These are phyloP conservation scores for Amphipoea lucens DNA, from an alignment of 2,888 invertebrate species.

Conservation along the genomic window DNA sequence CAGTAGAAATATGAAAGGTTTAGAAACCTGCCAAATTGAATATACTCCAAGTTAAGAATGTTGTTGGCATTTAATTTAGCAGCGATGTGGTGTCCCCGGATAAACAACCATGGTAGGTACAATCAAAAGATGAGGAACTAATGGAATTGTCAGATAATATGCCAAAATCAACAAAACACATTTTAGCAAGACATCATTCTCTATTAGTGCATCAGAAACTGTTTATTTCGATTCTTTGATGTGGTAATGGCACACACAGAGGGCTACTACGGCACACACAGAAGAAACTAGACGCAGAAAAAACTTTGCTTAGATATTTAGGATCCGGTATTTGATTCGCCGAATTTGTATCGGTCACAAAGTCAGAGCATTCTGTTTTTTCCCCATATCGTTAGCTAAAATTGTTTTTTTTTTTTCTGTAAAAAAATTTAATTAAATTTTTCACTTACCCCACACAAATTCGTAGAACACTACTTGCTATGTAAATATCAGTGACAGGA, in stretches of 20 bases:
- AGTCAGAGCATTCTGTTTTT: background rate
- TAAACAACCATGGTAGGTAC: background rate
- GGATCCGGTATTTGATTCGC: constrained; percentile 5
- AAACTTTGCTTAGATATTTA: constrained; percentile 3
- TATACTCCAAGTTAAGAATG: background rate
- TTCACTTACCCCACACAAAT: too few species aligned
- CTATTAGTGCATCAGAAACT: constrained; percentile 14
- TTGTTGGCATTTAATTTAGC: constrained; percentile 4
- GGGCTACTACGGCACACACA: background rate
- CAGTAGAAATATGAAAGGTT: background rate
- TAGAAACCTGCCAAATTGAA: background rate
- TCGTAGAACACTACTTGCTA: too few species aligned
- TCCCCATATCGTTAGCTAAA: background rate
- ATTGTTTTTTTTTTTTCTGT: too few species aligned
- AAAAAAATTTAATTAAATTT: too few species aligned
- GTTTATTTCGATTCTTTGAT: constrained; percentile 35
- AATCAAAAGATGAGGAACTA: constrained; percentile 20
- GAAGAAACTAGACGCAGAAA: constrained; percentile 2
- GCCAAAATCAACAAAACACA: constrained; percentile 45
- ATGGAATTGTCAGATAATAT: constrained; percentile 21
- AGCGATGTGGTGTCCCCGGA: background rate
- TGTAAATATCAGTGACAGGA: too few species aligned
- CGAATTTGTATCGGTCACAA: background rate
- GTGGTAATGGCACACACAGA: constrained; percentile 3
- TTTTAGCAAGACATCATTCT: constrained; percentile 10